A percentile compares a stretch with the other conserved stretches of the same genome.
phyloP scores from a whole-genome alignment of 2,888 invertebrate genomes.

The Aphodius granarius region DNA sequence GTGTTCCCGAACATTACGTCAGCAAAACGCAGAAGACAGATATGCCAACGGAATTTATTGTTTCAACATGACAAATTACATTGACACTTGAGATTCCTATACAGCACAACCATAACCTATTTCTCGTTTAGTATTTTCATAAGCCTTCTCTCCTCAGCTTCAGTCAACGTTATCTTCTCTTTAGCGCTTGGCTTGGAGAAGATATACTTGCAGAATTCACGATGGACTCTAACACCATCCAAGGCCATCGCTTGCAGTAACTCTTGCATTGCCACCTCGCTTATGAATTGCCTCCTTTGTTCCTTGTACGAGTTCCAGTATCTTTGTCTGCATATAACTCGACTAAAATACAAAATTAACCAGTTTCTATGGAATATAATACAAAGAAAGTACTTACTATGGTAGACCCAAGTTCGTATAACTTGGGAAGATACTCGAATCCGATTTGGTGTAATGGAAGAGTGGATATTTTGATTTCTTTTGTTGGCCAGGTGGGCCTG shows the following conservation, averaged over 20 bases:
- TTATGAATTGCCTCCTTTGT: slow-evolving; percentile 63
- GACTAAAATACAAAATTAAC: slow-evolving; percentile 51
- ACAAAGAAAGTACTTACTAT: slow-evolving; percentile 59
- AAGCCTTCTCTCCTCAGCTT: slow-evolving; percentile 43
- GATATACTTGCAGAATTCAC: slow-evolving; percentile 64
- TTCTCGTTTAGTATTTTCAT: slow-evolving; percentile 40
- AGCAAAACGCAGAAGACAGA: slow-evolving; percentile 7
- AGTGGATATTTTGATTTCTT: slow-evolving; percentile 9
- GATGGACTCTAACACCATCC: slow-evolving; percentile 65
- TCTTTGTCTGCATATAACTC: slow-evolving; percentile 66
- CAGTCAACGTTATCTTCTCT: slow-evolving; percentile 44
- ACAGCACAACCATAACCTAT: background rate
- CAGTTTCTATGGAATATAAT: background rate
- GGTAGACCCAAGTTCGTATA: slow-evolving; percentile 61
- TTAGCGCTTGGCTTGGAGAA: slow-evolving; percentile 47
- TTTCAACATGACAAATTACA: slow-evolving; percentile 2
- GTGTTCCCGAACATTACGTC: slow-evolving; percentile 66
- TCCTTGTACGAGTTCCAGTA: slow-evolving; percentile 58
- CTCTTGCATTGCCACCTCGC: slow-evolving; percentile 64
- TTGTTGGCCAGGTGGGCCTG: background rate
- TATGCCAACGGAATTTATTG: slow-evolving; percentile 17
- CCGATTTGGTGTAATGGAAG: slow-evolving; percentile 47
- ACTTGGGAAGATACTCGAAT: slow-evolving; percentile 65
- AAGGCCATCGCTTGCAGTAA: slow-evolving; percentile 64
- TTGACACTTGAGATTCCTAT: background rate